These are phyloP conservation scores for Intellagama lesueurii DNA, from an alignment of 2,797 vertebrate genomes.

Conservation along the genomic window DNA sequence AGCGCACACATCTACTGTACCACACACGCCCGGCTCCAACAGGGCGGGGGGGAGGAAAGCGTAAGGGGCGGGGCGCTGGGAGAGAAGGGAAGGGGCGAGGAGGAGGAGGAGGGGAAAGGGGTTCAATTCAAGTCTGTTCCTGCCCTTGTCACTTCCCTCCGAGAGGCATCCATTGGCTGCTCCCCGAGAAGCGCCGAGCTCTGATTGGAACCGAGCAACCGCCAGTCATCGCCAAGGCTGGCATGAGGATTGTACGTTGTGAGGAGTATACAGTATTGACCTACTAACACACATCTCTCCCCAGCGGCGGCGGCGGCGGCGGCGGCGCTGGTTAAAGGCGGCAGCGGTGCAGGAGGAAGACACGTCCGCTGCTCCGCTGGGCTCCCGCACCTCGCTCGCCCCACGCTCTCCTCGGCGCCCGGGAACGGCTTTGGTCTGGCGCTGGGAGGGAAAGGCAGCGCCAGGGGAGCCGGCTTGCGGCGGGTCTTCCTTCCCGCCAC, in stretches of 20 bases:
- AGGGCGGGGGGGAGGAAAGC: not conserved
- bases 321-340: not conserved
- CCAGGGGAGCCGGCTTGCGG: not conserved
- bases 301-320: constrained; percentile 69
- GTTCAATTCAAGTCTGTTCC: constrained; percentile 44
- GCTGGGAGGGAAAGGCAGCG: not conserved
- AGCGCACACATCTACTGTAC: constrained; percentile 63
- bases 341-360: not conserved
- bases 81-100: not conserved
- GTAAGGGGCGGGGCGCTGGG: not conserved
- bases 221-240: constrained; percentile 73
- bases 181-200: constrained; percentile 36
- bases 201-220: constrained; percentile 68
- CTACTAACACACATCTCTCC: constrained; percentile 94
- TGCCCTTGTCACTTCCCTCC: constrained; percentile 13
- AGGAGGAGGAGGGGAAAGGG: not conserved
- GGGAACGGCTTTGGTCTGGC: not conserved
- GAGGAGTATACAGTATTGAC: constrained; percentile 81
- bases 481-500: not conserved
- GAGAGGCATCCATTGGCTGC: constrained; percentile 58
- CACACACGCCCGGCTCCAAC: constrained; percentile 35
- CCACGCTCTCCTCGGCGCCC: not conserved
- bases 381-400: not conserved
- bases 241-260: constrained; percentile 70
- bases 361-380: not conserved